Evolutionary conservation across 2,888 invertebrate genomes (phyloP), one percentile per base, ranked within the genome.

Genomic region (Oligia fasciuncula): DNA sequence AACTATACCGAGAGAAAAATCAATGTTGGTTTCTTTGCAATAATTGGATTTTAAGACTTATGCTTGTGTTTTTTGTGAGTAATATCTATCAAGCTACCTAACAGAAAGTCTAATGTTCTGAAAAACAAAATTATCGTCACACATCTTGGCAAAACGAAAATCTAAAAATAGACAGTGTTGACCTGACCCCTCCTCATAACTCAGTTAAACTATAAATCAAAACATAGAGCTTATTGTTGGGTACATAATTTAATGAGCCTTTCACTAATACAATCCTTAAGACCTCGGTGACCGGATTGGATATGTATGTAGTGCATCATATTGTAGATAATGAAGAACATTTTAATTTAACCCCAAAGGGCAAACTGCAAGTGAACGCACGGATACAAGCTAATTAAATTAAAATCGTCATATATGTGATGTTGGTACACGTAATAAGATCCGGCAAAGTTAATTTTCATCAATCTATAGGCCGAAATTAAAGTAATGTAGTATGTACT

Each of bases 181-280:
- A 69, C 71, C 62, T 62, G 70, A 17, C 13, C 35, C 49, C 2
- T 54, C 23, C 1, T 62, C 23, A 40, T 70, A 71, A 43, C 62
- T 35, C 46, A 49, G 60, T 49, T 49, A 17, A 72, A 79, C 60
- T 73, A 54, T 85, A 85, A 75, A 69, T 63, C 60, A 71, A 68
- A 74, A 74, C 54, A 62, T 54, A 69, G 19, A 51, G 51, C 68
- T 65, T 77, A 87, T 85, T 77, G 77, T 85, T 74, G 35, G 71
- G 46, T 76, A 78, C 71, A 57, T 57, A 87, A 71, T 76, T 77
- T 85, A 87, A 87, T 85, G 85, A 85, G 81, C 85, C 87, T 85
- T 85, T 85, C 85, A 87, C 87, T 85, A 87, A 84, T 76, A 84
- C 76, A 77, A 81, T 77, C 85, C 81, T 72, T 74, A 84, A 84